Evolutionary conservation across 2,888 invertebrate genomes (phyloP).

Genomic region (Agrochola lychnidis): DNA sequence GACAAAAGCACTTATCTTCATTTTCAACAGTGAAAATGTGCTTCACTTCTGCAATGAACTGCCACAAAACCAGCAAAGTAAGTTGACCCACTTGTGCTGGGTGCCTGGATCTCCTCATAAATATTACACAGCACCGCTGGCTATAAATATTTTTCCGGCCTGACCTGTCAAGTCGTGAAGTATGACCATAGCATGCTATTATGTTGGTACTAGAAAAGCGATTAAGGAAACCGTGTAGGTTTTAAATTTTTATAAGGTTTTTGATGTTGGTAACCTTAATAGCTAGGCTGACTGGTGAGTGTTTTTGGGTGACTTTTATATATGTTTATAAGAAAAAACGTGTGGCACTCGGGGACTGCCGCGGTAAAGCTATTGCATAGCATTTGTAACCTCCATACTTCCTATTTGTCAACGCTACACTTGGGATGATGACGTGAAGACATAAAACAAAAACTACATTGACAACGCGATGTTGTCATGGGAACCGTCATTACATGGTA

Average conservation of each 20-base stretch:
- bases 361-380: too few species aligned
- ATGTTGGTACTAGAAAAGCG: slow-evolving; percentile 17
- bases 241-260: not conserved
- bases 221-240: slow-evolving; percentile 26
- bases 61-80: slow-evolving; percentile 22
- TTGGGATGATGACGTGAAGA: too few species aligned
- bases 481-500: too few species aligned
- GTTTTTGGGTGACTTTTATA: not conserved
- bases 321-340: too few species aligned
- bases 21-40: slow-evolving; percentile 41
- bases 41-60: slow-evolving; percentile 33
- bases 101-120: slow-evolving; percentile 34
- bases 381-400: too few species aligned
- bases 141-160: slow-evolving; percentile 35
- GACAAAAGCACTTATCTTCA: slow-evolving; percentile 35
- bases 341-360: too few species aligned
- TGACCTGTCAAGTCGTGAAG: slow-evolving; percentile 28
- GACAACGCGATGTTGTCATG: too few species aligned
- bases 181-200: slow-evolving; percentile 30
- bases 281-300: not conserved
- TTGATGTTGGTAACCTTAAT: not conserved
- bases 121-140: slow-evolving; percentile 28
- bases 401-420: too few species aligned
- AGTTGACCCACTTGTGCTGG: slow-evolving; percentile 40
- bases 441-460: too few species aligned